Evolutionary conservation across 2,888 invertebrate genomes (phyloP).

Genomic region (Metellina segmentata): DNA sequence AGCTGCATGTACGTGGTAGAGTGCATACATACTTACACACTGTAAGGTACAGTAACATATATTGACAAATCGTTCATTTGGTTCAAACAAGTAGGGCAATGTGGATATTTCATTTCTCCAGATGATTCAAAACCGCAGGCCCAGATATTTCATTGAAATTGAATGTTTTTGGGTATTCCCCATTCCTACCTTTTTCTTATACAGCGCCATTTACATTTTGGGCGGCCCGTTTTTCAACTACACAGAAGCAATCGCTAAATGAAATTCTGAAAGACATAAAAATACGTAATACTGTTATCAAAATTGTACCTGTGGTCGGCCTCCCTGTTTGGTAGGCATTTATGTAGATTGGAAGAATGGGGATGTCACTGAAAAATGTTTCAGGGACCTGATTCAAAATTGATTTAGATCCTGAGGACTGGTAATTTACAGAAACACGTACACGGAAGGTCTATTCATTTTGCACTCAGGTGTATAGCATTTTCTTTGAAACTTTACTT

Average conservation of each 20-base stretch:
- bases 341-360: constrained; percentile 9
- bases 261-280: neutral
- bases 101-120: too few relatives aligned
- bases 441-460: neutral
- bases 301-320: neutral
- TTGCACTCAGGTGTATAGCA: neutral
- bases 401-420: neutral
- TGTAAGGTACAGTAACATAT: too few relatives aligned
- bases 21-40: too few relatives aligned
- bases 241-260: neutral
- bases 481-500: neutral
- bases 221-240: neutral
- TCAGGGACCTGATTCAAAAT: neutral
- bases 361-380: neutral
- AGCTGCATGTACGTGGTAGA: too few relatives aligned
- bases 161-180: too few relatives aligned
- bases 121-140: too few relatives aligned
- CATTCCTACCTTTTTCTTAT: neutral
- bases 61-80: too few relatives aligned
- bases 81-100: too few relatives aligned
- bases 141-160: too few relatives aligned
- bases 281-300: neutral
- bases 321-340: neutral
- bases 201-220: neutral
- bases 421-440: neutral